Conservation (phyloP, 1,140 invertebrate genomes). For the Whitmania pigra region DNA sequence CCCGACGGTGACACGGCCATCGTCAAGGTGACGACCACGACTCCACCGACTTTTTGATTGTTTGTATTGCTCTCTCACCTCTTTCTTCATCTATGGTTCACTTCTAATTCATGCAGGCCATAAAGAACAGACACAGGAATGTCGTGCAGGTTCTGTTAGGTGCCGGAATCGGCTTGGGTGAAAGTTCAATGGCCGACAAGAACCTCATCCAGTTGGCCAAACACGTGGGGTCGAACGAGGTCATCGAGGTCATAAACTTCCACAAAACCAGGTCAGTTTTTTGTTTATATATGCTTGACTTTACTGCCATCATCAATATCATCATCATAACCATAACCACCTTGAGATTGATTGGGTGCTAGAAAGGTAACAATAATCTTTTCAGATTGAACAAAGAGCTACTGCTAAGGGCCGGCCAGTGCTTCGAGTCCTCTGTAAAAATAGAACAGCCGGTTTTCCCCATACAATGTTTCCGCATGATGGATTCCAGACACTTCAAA, state of each 20-base stretch:
- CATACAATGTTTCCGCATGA: constrained; percentile 1
- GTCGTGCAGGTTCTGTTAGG: constrained; percentile 1
- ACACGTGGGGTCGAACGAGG: neutral
- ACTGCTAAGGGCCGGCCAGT: constrained; percentile 1
- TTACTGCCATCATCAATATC: neutral
- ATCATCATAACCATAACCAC: neutral
- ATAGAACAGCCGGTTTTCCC: constrained; percentile 9
- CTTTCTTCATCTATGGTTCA: too few species aligned
- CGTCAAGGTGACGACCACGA: neutral
- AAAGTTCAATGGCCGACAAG: neutral
- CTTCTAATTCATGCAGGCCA: too few species aligned
- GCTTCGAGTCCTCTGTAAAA: neutral
- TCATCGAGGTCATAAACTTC: neutral
- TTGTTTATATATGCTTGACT: neutral
- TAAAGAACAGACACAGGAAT: neutral
- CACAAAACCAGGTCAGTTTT: constrained; percentile 5
- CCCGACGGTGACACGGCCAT: neutral
- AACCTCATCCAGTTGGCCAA: neutral
- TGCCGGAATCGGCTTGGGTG: neutral
- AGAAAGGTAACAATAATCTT: neutral
- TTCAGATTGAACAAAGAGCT: constrained; percentile 12
- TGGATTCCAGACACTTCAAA: neutral
- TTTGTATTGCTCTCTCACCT: too few species aligned
- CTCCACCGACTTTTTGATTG: too few species aligned
- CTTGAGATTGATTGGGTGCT: neutral